Base-by-base conservation (phyloP, 2,888 invertebrate species). In the Acleris holmiana region DNA sequence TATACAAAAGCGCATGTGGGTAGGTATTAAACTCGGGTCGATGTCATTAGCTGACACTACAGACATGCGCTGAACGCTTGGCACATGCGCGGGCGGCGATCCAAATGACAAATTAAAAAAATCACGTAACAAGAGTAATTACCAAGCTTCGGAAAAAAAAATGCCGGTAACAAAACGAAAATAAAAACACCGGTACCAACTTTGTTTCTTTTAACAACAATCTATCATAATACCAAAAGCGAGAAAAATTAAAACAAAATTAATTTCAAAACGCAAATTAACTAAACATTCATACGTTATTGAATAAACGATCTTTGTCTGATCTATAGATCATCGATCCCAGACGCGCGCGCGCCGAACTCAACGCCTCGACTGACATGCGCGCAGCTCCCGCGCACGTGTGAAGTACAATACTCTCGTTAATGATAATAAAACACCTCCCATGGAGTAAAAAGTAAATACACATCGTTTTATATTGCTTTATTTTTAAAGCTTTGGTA, bases 361-460 rank as follows among this genome's bases (percentile, higher is more conserved):
- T 80, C 82, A 77, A 76, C 76, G 78, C 77, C 79, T 74, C 79
- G 85, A 89, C 88, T 86, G 87, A 83, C 79, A 79, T 76, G 83
- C 77, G 82, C 78, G 68, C 69, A 78, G 21, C 49, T 80, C 86
- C 86, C 79, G 79, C 73, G 73, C 86, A 84, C 81, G 78, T 84
- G 84, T 77, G 78, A 76, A 78, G 76, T 75, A 80, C 80, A 82
- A 84, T 84, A 84, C 81, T 75, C 79, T 77, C 79, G 81, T 76
- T 72, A 84, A 85, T 88, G 85, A 86, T 89, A 89, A 91, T 89
- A 89, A 89, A 85, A 83, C 82, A 79, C 80, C 86, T 83, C 87
- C 84, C 85, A 84, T 82, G 85, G 78, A 77, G 84, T 72, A 76
- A 84, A 78, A 78, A 75, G 69, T n/a, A n/a, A n/a, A n/a, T n/a